Evolutionary conservation across 2,113 vertebrate genomes (phyloP).

Genomic region (Callospermophilus lateralis): DNA sequence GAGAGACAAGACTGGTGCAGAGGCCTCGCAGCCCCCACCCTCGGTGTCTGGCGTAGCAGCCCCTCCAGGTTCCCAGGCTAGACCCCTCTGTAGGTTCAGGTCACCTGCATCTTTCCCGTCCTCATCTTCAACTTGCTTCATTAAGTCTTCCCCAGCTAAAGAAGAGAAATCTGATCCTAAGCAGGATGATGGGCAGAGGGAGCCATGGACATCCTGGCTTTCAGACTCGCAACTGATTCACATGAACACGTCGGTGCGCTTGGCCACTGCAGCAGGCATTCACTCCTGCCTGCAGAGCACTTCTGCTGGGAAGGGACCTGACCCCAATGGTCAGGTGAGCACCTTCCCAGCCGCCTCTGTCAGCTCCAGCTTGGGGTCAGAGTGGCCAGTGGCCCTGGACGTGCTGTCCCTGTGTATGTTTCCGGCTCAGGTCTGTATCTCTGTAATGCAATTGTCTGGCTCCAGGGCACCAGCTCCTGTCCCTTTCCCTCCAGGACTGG

Average conservation of each 20-base stretch:
- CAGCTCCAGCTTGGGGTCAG: constrained; percentile 10
- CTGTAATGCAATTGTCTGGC: background rate
- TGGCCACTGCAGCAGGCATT: constrained; percentile 61
- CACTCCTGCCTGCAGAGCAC: background rate
- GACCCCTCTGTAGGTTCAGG: background rate
- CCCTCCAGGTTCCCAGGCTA: background rate
- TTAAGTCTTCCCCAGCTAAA: constrained; percentile 21
- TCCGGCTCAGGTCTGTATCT: constrained; percentile 71
- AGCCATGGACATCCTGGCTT: background rate
- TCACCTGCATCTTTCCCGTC: background rate
- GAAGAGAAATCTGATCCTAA: constrained; percentile 8
- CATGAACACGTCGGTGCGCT: constrained; percentile 10
- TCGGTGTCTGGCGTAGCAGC: background rate
- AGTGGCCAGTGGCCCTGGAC: background rate
- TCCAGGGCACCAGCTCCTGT: background rate
- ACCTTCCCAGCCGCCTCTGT: background rate
- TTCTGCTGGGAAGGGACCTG: background rate
- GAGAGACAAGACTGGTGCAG: background rate
- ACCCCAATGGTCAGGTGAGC: background rate
- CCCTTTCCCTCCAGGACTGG: background rate
- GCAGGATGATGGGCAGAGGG: constrained; percentile 38
- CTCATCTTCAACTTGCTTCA: background rate
- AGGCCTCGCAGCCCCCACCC: background rate
- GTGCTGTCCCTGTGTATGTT: background rate
- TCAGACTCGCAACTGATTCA: constrained; percentile 48